Evolutionary conservation across 2,888 invertebrate genomes (phyloP).

Genomic region (Linnaemya tessellans): DNA sequence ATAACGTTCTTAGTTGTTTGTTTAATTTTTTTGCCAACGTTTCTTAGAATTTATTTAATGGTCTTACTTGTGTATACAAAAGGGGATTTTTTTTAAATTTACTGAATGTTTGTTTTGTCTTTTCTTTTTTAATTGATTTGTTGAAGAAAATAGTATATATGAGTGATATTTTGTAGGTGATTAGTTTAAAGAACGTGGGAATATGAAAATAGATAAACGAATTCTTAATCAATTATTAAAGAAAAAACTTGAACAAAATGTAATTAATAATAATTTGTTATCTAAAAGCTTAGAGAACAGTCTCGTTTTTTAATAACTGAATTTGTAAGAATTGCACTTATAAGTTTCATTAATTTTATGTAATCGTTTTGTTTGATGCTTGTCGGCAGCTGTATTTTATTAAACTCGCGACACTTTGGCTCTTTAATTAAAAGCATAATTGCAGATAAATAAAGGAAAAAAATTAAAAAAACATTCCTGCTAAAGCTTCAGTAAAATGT

Average conservation of each 20-base stretch:
- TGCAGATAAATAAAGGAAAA: not conserved
- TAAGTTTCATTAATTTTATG: not conserved
- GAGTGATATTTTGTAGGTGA: constrained; percentile 15
- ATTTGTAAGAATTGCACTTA: not conserved
- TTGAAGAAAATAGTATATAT: constrained; percentile 10
- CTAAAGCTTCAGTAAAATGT: too few species aligned
- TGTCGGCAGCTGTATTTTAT: not conserved
- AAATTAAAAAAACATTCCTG: too few species aligned
- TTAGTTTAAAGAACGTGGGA: constrained; percentile 44
- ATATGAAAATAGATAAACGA: not conserved
- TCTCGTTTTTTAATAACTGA: not conserved
- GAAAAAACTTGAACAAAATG: not conserved
- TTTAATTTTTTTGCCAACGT: constrained; percentile 3
- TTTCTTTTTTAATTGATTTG: not conserved
- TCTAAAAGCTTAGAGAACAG: not conserved
- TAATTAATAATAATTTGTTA: constrained; percentile 1
- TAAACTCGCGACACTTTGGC: not conserved
- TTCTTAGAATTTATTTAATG: constrained; percentile 29
- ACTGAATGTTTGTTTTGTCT: not conserved
- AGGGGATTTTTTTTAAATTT: constrained; percentile 36
- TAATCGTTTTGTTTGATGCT: not conserved
- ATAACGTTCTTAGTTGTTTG: too few species aligned
- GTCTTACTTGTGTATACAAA: constrained; percentile 33
- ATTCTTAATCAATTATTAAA: not conserved
- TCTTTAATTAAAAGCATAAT: not conserved